Base-by-base conservation (phyloP, 1,140 invertebrate genomes). In the Uloborus diversus region DNA sequence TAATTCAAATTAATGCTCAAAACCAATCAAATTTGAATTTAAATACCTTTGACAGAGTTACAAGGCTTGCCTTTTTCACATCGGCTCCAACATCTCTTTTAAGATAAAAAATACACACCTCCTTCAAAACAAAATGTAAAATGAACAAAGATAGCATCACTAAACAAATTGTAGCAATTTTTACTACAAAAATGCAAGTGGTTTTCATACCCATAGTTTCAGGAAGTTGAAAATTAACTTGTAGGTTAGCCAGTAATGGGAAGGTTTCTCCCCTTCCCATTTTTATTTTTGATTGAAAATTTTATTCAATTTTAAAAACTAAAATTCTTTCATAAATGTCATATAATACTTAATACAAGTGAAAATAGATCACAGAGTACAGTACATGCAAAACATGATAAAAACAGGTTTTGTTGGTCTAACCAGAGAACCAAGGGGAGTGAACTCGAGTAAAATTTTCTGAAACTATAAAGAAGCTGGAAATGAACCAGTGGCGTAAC, bases 11-110 rank as follows among this genome's bases (percentile, higher is more conserved):
- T 1, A 2, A n/a, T 9, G 25, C n/a, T 53, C 25, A 1, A 20
- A 20, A 53, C 7, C 9, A 53, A 2, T 20, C 9, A 20, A 23
- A n/a, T 3, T 53, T 53, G 7, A 53, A 53, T 35, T n/a, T 0
- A 51, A 66, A 30, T 51, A 75, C 71, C 56, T 64, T 75, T 33
- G 71, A 75, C 4, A 75, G 4, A 17, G 71, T 75, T 7, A 75
- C 9, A 17, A 75, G 13, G 17, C 37, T 51, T 49, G 57, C n/a
- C 35, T 75, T 75, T 49, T 75, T 75, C n/a, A 75, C 23, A 17
- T 62, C 59, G 5, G 71, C 71, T 23, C 11, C 30, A 25, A 53
- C 59, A 35, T 49, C 42, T 17, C 32, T 35, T 25, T 51, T 53
- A 14, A 75, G 9, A 35, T 75, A 75, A 1, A 64, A 25, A 17